phyloP scores from a whole-genome alignment of 2,113 vertebrate species.

The Arvicanthis niloticus region DNA sequence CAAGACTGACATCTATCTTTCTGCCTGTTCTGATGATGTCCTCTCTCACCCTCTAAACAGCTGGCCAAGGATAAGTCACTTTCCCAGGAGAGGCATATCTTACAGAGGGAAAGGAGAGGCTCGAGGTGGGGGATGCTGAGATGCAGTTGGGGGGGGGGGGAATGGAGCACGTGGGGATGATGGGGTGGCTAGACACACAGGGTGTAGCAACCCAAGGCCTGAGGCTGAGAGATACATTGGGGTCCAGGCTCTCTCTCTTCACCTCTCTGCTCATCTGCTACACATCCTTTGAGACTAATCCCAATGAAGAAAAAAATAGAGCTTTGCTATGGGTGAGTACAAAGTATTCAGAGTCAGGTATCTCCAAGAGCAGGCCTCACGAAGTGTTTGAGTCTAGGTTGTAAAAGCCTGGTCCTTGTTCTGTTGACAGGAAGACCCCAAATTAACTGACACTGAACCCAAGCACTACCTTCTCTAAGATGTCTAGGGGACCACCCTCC shows the following conservation, averaged over 20 bases:
- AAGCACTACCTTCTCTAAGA: not conserved
- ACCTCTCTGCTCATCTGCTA: not conserved
- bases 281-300: constrained; percentile 12
- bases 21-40: constrained; percentile 4
- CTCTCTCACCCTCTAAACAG: constrained; percentile 64
- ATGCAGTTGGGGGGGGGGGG: fast-evolving
- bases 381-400: not conserved
- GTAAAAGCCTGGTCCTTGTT: not conserved
- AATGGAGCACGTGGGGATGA: not conserved
- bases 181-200: not conserved
- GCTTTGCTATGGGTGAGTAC: not conserved
- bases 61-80: constrained; percentile 74
- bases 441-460: not conserved
- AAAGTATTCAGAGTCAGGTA: not conserved
- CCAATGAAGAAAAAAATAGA: not conserved
- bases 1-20: constrained; percentile 5
- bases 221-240: not conserved
- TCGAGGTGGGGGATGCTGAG: not conserved
- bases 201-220: not conserved
- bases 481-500: not conserved
- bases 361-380: not conserved
- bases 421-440: not conserved
- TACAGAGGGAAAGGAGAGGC: not conserved
- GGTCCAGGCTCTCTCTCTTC: not conserved
- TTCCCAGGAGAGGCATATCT: not conserved